Base-by-base conservation (phyloP, 2,113 vertebrate genomes). In the Azemiops feae region DNA sequence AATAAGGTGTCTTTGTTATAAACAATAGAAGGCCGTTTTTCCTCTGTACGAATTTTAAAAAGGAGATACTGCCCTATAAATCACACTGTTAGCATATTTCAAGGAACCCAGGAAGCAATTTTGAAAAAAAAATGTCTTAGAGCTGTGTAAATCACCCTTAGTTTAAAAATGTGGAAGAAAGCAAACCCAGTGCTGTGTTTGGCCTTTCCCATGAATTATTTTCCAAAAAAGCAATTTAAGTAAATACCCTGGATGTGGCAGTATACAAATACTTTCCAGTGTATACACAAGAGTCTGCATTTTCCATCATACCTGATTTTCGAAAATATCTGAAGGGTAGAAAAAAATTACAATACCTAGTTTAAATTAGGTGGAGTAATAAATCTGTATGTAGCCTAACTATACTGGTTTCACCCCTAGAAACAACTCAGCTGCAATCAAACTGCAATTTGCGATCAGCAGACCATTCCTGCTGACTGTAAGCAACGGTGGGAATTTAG, bases 171-270 rank as follows among this genome's bases (percentile, higher is more conserved):
- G 93, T 88, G 93, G 95, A 93, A 96, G 94, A 96, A 94, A 96
- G 96, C 96, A 96, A 97, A 94, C 94, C 25, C 95, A 97, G 96
- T 53, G 95, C 90, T 96, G 96, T 96, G 96, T 96, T 95, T 94
- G 97, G 96, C 97, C 92, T 95, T 96, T 89, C 57, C 91, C 96
- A 93, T 93, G 96, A 98, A 97, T 96, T 96, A 98, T 97, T 98
- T 98, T 94, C 93, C 85, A 87, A 96, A 97, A 98, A 97, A 97
- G 93, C 97, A 98, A 98, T 98, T 97, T 96, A 97, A 98, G 97
- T 96, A 96, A 97, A 97, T 96, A 96, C 97, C 97, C 97, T 94
- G 95, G 95, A 97, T 97, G 96, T 92, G 96, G 89, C 69, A 7
- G 93, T 85, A 95, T 93, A 97, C 92, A 97, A 97, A 97, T 96